These are phyloP conservation scores for Ips nitidus DNA, from an alignment of 1,140 invertebrate genomes.

Conservation along the genomic window DNA sequence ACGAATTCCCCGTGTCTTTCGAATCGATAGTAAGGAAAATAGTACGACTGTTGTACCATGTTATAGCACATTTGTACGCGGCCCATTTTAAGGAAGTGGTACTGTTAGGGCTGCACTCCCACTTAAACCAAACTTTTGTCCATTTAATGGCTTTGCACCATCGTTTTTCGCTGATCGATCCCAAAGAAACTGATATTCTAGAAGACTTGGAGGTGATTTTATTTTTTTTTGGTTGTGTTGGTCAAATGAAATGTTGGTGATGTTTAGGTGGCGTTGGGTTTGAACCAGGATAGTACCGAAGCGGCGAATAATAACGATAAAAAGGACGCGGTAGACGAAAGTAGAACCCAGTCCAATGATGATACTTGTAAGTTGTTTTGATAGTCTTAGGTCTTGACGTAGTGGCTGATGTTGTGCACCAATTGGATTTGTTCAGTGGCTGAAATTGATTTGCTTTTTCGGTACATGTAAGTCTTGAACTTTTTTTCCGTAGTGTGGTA, in stretches of 20 bases:
- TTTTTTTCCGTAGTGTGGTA: background rate
- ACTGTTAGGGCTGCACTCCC: constrained; percentile 87
- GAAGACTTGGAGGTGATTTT: constrained; percentile 71
- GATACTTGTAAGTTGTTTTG: constrained; percentile 35
- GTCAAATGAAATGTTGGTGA: background rate
- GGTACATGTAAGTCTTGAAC: constrained; percentile 6
- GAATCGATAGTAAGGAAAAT: constrained; percentile 95
- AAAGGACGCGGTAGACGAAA: constrained; percentile 27
- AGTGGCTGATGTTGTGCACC: background rate
- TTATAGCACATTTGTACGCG: constrained; percentile 96
- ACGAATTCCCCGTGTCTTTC: constrained; percentile 93
- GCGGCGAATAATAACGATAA: constrained; percentile 39
- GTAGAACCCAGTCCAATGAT: constrained; percentile 24
- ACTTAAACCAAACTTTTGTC: constrained; percentile 95
- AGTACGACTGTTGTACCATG: constrained; percentile 93
- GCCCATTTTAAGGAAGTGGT: constrained; percentile 95
- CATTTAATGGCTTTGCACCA: constrained; percentile 88
- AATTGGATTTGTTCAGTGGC: background rate
- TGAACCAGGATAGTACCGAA: constrained; percentile 56
- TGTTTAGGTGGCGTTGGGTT: constrained; percentile 58
- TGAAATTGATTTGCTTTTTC: background rate
- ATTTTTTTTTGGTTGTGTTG: background rate
- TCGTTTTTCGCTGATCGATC: constrained; percentile 90
- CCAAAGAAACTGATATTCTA: constrained; percentile 94
- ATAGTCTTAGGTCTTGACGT: background rate